phyloP scores from a whole-genome alignment of 2,797 vertebrate species.

The Urophycis tenuis region DNA sequence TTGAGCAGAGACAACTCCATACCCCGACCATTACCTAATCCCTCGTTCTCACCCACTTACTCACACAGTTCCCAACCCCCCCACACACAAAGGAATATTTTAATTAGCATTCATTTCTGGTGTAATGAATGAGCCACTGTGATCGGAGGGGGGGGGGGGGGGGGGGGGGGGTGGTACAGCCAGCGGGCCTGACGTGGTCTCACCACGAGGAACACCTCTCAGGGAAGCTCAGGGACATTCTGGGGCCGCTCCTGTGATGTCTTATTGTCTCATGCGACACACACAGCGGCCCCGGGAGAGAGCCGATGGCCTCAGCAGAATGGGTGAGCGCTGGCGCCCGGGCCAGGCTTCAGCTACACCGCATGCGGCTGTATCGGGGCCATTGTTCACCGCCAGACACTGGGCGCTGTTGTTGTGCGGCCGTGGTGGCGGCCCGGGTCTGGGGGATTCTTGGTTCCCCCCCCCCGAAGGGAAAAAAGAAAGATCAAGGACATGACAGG shows the following conservation, averaged over 20 bases:
- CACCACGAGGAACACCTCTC: slow-evolving; percentile 6
- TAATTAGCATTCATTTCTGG: background rate
- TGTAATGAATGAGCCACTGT: slow-evolving; percentile 8
- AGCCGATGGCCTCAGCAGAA: background rate
- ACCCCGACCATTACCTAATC: background rate
- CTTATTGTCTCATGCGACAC: background rate
- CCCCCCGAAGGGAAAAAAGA: background rate
- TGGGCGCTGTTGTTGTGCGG: slow-evolving; percentile 21
- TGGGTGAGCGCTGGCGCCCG: slow-evolving; percentile 5
- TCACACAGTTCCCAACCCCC: background rate
- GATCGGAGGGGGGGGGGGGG: background rate
- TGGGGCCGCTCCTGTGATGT: slow-evolving; percentile 1
- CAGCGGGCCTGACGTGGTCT: slow-evolving; percentile 1
- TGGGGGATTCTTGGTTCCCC: background rate
- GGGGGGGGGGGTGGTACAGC: too few relatives aligned
- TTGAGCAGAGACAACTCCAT: background rate
- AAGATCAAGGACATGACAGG: slow-evolving; percentile 4
- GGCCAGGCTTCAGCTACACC: background rate
- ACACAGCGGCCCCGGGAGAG: slow-evolving; percentile 17
- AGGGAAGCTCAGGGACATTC: background rate
- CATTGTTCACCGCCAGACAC: slow-evolving; percentile 25
- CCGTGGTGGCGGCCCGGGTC: background rate
- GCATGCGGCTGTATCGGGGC: slow-evolving; percentile 10
- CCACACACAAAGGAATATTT: background rate
- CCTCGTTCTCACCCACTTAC: background rate